Evolutionary conservation across 2,113 vertebrate species (phyloP).

Genomic region (Ivindomyrus marchei): DNA sequence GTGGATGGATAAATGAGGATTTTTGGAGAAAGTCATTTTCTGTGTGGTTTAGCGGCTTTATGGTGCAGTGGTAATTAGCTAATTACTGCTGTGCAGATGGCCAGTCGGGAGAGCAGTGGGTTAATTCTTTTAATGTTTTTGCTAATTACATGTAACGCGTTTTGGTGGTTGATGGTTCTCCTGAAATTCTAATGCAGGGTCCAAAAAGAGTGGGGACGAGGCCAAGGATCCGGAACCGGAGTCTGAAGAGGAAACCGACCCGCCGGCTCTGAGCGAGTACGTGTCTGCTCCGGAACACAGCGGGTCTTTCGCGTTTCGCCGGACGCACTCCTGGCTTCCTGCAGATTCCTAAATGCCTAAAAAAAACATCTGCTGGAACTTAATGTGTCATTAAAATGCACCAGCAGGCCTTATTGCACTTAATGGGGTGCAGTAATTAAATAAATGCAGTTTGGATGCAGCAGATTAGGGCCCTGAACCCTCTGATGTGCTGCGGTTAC

Average conservation of each 20-base stretch:
- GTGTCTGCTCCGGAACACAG: not conserved
- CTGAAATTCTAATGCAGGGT: constrained; percentile 4
- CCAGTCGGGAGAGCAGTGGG: not conserved
- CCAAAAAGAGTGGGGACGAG: not conserved
- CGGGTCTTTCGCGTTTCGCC: not conserved
- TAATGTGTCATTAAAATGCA: not conserved
- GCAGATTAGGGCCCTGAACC: not conserved
- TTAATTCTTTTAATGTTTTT: not conserved
- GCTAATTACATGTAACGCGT: not conserved
- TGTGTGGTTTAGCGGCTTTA: not conserved
- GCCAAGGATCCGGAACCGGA: not conserved
- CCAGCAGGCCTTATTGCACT: not conserved
- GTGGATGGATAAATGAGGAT: not conserved
- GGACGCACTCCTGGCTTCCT: not conserved
- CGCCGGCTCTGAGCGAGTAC: constrained; percentile 10
- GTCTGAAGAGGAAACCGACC: constrained; percentile 8
- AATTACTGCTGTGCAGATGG: not conserved
- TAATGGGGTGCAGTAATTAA: not conserved
- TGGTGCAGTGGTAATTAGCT: not conserved
- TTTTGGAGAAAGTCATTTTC: not conserved
- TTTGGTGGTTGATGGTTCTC: not conserved
- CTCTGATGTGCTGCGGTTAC: not conserved
- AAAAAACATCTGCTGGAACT: not conserved
- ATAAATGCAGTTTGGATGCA: not conserved
- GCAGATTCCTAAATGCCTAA: not conserved